These are phyloP conservation scores for Sweltsa coloradensis DNA, from an alignment of 1,140 invertebrate species.

Conservation along the genomic window DNA sequence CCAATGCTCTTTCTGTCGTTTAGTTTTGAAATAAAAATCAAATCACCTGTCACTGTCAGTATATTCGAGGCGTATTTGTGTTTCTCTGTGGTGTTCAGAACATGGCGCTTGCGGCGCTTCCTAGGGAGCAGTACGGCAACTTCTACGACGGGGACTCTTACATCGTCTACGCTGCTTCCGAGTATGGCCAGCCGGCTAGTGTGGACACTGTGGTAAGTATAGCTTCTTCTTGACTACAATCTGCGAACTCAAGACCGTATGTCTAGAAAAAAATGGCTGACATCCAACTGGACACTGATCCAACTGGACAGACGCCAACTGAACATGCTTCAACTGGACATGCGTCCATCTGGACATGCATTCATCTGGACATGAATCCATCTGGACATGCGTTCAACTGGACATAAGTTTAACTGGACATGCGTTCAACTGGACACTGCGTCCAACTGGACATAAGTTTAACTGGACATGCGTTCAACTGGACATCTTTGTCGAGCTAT, in stretches of 20 bases:
- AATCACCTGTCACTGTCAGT: not conserved
- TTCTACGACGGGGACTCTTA: slow-evolving; percentile 81
- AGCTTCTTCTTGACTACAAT: no score
- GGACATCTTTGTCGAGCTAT: no score
- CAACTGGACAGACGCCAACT: not conserved
- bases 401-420: slow-evolving; percentile 3
- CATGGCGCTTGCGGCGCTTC: slow-evolving; percentile 58
- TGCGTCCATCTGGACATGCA: no score
- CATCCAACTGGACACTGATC: no score
- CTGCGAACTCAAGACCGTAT: slow-evolving; percentile 2
- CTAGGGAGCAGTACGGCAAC: slow-evolving; percentile 64
- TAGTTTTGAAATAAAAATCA: slow-evolving; percentile 6
- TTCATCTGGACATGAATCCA: no score
- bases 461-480: no score
- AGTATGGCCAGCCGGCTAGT: slow-evolving; percentile 46
- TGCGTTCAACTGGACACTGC: no score
- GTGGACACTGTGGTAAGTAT: slow-evolving; percentile 51
- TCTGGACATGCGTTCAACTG: no score
- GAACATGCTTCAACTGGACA: no score
- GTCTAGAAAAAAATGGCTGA: no score
- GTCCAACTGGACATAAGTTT: no score
- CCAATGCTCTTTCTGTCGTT: not conserved
- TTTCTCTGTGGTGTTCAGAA: slow-evolving; percentile 43
- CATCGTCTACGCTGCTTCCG: slow-evolving; percentile 67
- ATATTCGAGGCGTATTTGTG: slow-evolving; percentile 17